These are phyloP conservation scores for Eulithis prunata DNA, from an alignment of 2,888 invertebrate genomes.

Conservation along the genomic window DNA sequence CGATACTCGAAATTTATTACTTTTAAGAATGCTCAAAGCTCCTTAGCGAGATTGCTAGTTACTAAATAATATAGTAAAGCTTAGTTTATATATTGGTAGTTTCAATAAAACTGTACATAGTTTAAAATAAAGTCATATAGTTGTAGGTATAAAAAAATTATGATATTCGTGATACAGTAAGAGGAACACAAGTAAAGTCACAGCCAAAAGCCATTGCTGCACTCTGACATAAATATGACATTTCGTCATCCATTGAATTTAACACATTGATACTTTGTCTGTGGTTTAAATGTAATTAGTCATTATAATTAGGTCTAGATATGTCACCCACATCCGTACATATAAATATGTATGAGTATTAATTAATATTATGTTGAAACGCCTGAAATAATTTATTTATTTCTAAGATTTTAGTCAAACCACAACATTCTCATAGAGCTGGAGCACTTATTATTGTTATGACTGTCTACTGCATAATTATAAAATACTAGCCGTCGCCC, in stretches of 20 bases:
- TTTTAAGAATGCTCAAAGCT: slow-evolving; percentile 38
- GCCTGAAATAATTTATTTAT: slow-evolving; percentile 17
- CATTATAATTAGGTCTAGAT: slow-evolving; percentile 16
- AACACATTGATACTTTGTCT: slow-evolving; percentile 35
- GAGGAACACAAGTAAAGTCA: no score
- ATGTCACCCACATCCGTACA: slow-evolving; percentile 30
- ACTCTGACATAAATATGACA: no score
- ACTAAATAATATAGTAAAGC: no score
- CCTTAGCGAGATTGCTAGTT: no score
- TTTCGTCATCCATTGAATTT: slow-evolving; percentile 15
- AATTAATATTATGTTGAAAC: neutral
- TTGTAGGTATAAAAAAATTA: no score
- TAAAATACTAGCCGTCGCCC: no score
- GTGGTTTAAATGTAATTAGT: slow-evolving; percentile 24
- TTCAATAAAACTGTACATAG: no score
- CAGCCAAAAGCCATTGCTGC: no score
- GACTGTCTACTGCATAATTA: neutral
- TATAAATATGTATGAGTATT: slow-evolving; percentile 21
- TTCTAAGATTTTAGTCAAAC: neutral
- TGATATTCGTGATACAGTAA: no score
- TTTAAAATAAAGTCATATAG: no score
- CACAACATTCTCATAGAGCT: neutral
- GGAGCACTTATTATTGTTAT: neutral
- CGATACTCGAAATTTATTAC: slow-evolving; percentile 44
- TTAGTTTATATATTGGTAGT: no score